Evolutionary conservation across 2,888 invertebrate species (phyloP), one percentile per base, ranked within the genome.

Genomic region (Melinopterus prodromus): DNA sequence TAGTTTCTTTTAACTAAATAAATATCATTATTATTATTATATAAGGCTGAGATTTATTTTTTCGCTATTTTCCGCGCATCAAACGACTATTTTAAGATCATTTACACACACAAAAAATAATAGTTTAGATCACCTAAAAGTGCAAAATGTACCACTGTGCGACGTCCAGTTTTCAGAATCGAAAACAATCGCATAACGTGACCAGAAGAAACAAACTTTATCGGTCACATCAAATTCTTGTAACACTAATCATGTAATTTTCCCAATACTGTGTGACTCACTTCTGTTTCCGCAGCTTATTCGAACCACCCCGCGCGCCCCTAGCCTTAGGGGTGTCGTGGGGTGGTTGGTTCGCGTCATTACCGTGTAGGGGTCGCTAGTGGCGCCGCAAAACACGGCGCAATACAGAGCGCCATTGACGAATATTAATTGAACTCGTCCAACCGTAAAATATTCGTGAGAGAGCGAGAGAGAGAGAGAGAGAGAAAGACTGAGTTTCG

Each of bases 201-300:
- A 53, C 12, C 53, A 7, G 12, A 53, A 53, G 5, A 53, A 53
- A 53, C n/a, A 26, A 26, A 26, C 3, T 26, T 26, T 53, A 53
- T 53, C 53, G 53, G 53, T 53, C 53, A 53, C 53, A 7, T 53
- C 53, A 53, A 2, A 7, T 7, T 12, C 9, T 53, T 12, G 53
- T 53, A 53, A 53, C 53, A 53, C 9, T 70, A 70, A 37, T 70
- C 75, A 75, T 74, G 78, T 75, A 74, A 78, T 78, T 78, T 78
- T 36, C 75, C 78, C 72, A 78, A 75, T 78, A 78, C 78, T 74
- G 53, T 70, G 75, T 78, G 78, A 78, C 70, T 78, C 78, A 78
- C 76, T n/a, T 74, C 70, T 75, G 76, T 75, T 78, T 78, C 78
- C 78, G 78, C 78, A 78, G 70, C 69, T 78, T 70, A 78, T 75